Conservation (phyloP, 92 coral and sea anemone species). For the Phenganax stokvisi region DNA sequence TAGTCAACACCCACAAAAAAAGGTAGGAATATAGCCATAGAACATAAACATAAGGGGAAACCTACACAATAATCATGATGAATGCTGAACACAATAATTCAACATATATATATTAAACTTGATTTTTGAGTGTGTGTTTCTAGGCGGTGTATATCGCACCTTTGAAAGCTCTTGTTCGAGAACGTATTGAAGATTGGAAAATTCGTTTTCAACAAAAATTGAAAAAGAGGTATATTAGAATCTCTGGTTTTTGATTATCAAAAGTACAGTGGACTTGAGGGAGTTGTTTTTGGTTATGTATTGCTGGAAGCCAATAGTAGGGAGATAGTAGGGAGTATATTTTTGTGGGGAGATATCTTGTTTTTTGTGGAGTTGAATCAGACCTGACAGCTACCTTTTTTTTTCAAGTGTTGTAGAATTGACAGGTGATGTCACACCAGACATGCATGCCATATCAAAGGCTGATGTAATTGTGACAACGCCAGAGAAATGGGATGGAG, state of each 20-base stretch:
- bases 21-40: slow-evolving; percentile 47
- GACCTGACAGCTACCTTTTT: background rate
- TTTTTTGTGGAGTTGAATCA: no score
- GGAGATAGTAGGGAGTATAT: no score
- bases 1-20: slow-evolving; percentile 73
- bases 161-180: slow-evolving; percentile 90
- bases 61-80: no score
- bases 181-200: slow-evolving; percentile 95
- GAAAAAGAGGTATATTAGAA: slow-evolving; percentile 63
- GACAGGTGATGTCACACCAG: slow-evolving; percentile 99
- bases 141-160: slow-evolving; percentile 98
- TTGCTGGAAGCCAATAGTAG: no score
- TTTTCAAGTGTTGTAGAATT: slow-evolving; percentile 76
- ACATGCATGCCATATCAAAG: slow-evolving; percentile 88
- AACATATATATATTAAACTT: background rate
- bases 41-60: no score
- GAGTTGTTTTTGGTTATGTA: no score
- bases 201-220: slow-evolving; percentile 76
- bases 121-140: background rate
- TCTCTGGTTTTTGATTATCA: background rate
- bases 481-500: slow-evolving; percentile 99
- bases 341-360: no score
- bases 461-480: slow-evolving; percentile 99
- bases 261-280: no score
- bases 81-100: no score